Base-by-base conservation (phyloP, 2,113 vertebrate species). In the Donacobius atricapilla region DNA sequence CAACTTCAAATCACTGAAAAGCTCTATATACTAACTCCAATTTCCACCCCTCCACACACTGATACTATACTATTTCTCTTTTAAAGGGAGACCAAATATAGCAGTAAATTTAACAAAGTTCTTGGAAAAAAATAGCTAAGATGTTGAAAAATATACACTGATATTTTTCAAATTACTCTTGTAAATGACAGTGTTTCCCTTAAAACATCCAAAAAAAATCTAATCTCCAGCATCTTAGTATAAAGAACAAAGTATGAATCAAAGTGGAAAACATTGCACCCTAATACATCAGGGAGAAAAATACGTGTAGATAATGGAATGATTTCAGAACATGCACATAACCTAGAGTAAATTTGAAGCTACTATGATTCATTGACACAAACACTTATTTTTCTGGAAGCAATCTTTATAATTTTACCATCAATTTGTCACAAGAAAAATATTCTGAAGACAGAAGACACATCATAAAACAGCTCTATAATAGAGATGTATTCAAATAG, bases 1-100 rank as follows among this genome's bases (percentile, higher is more conserved):
- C 6, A 53, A 44, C 27, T 19, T 44, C 5, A 44, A 65, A 63
- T 16, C n/a, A n/a, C 13, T 45, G 2, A 27, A 87, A 89, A 66
- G 2, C 2, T 83, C 18, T 4, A 15, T 35, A 10, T 21, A 33
- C 4, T 19, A 63, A 57, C 8, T 35, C 8, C 0, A 77, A 4
- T 31, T 25, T 18, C 18, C 6, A 3, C 18, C 9, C 35, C 4
- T 3, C 6, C 16, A 17, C n/a, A 19, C 13, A 11, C 3, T 48
- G 13, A 2, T 44, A 28, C 11, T 37, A 3, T 22, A 42, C 6
- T 24, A 7, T 45, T 94, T 66, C 2, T 25, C 4, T 35, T 48
- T 48, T 40, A 51, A 73, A 75, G 5, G 22, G 10, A 64, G 33
- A 37, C 1, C 3, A 39, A 9, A 4, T 24, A 3, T 8, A 39